Evolutionary conservation across 2,888 invertebrate genomes (phyloP).

Genomic region (Corythucha ciliata): DNA sequence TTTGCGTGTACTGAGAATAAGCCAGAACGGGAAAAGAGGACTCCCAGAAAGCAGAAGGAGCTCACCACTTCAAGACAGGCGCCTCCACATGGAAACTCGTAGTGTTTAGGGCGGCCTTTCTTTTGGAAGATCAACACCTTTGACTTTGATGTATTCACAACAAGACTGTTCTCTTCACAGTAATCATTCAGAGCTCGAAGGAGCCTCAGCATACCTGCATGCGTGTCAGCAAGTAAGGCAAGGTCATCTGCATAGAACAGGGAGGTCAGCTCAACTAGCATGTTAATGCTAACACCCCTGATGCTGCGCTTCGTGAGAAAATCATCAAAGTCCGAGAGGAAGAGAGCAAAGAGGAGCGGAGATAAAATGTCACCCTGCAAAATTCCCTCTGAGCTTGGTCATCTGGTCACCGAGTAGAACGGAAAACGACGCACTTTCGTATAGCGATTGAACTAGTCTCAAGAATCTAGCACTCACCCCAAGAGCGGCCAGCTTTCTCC

Average conservation of each 20-base stretch:
- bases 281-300: neutral
- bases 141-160: neutral
- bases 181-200: neutral
- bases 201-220: neutral
- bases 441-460: neutral
- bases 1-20: too few relatives aligned
- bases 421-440: constrained; percentile 3
- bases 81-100: neutral
- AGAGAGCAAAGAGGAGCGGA: constrained; percentile 9
- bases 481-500: neutral
- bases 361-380: constrained; percentile 8
- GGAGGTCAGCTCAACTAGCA: neutral
- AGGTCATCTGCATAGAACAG: constrained; percentile 12
- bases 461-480: constrained; percentile 6
- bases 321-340: constrained; percentile 3
- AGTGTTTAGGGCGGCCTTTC: neutral
- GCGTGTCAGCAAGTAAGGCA: neutral
- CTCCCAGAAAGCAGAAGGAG: neutral
- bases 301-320: neutral
- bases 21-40: neutral
- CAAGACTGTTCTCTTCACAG: neutral
- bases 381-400: neutral
- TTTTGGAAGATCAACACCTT: constrained; percentile 6
- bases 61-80: constrained; percentile 3
- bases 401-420: neutral